Evolutionary conservation across 2,113 vertebrate genomes (phyloP), one percentile per base, ranked within the genome.

Genomic region (Festucalex cinctus): DNA sequence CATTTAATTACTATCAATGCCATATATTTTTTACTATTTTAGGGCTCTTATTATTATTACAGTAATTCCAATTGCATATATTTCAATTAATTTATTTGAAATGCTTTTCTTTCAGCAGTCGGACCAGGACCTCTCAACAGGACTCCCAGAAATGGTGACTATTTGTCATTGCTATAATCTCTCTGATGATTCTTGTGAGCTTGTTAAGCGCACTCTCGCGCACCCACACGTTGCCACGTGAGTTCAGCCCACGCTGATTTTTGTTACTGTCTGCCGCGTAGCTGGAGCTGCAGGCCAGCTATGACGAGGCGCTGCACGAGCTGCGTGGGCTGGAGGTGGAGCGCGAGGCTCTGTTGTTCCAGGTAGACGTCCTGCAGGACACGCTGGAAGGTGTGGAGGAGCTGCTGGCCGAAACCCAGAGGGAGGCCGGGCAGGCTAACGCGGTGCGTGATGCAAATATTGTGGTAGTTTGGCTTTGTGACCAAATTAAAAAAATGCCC

Each of bases 281-380:
- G 89, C 49, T 87, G 78, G 90, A 92, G 70, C 89, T 92, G 68
- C 90, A 91, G 80, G 85, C 83, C 70, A 85, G 76, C 85, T 91
- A 91, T 49, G 88, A 91, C 2, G 86, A 87, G 73, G 88, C 80
- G 65, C 74, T 92, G 70, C 88, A 88, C 82, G 91, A 91, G 78
- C 72, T 92, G 76, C 87, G 80, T 68, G 82, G 82, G 60, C 73
- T 92, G 78, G 91, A 92, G 83, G 81, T 92, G 5, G 88, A 91
- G 83, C 86, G 90, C 63, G 91, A 90, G 65, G 59, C 83, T 51
- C 79, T 92, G 78, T 74, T 91, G 75, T 92, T 93, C 85, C 91
- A 93, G 87, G 90, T 92, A 85, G 91, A 92, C 13, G 83, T 89
- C 54, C 85, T 93, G 73, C 91, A 91, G 82, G 92, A 93, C 67